Conservation (phyloP, 2,797 vertebrate species). For the Smutsia gigantea region DNA sequence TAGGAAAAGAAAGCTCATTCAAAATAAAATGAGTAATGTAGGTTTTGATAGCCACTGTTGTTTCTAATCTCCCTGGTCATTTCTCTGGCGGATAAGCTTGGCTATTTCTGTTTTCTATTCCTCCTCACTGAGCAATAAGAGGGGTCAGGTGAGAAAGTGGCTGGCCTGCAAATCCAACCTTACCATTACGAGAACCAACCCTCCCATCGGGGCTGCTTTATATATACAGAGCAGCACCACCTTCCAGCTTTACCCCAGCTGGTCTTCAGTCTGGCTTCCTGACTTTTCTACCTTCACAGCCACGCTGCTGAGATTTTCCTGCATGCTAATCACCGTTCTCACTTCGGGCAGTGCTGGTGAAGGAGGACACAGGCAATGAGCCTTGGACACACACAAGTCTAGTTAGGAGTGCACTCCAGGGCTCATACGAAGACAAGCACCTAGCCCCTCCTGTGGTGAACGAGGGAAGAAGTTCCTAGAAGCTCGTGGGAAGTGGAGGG, state of each 20-base stretch:
- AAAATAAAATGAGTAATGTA: background rate
- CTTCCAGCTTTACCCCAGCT: background rate
- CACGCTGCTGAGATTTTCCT: background rate
- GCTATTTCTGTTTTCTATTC: background rate
- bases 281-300: background rate
- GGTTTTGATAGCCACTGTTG: background rate
- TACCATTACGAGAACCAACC: too few relatives aligned
- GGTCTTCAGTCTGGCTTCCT: background rate
- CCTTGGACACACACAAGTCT: background rate
- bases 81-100: background rate
- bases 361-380: background rate
- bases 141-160: background rate
- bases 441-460: background rate
- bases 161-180: background rate
- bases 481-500: background rate
- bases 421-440: background rate
- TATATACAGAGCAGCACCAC: background rate
- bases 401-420: background rate
- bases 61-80: background rate
- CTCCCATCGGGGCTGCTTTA: background rate
- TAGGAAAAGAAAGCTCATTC: background rate
- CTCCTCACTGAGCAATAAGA: background rate
- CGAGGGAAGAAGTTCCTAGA: background rate
- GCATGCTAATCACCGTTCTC: fast-evolving
- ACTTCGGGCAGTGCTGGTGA: background rate